Percentiles rank a stretch among this genome's conserved stretches.
phyloP scores from a whole-genome alignment of 2,888 invertebrate genomes.

The Eudiplozoon nipponicum region DNA sequence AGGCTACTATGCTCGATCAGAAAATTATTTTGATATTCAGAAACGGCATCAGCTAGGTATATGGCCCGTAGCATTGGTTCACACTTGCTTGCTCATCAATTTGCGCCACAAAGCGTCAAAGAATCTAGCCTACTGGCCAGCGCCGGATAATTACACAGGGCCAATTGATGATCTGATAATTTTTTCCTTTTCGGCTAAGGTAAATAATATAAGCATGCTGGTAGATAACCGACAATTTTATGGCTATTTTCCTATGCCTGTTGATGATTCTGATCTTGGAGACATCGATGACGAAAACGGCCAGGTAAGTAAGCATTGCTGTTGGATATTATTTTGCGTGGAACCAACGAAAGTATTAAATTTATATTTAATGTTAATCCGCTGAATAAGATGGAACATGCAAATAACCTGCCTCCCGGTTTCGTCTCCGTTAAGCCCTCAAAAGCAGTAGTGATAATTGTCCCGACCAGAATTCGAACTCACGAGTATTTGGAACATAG shows the following conservation, averaged over 20 bases:
- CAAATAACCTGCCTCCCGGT: too few relatives aligned
- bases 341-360: too few relatives aligned
- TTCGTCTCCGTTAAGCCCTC: too few relatives aligned
- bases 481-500: too few relatives aligned
- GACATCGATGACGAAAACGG: neutral
- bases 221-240: conserved; percentile 48
- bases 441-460: too few relatives aligned
- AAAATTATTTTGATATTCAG: conserved; percentile 48
- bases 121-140: conserved; percentile 40
- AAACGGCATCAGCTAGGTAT: conserved; percentile 36
- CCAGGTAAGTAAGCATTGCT: too few relatives aligned
- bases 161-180: conserved; percentile 63
- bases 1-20: conserved; percentile 44
- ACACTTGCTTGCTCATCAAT: conserved; percentile 48
- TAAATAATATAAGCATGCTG: conserved; percentile 37
- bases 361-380: too few relatives aligned
- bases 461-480: too few relatives aligned
- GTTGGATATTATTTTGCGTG: too few relatives aligned
- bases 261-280: conserved; percentile 36
- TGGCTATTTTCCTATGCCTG: conserved; percentile 49
- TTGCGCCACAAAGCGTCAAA: conserved; percentile 35
- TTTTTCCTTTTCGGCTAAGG: conserved; percentile 50
- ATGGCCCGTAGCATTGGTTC: conserved; percentile 58
- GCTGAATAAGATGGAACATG: too few relatives aligned
- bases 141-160: conserved; percentile 34